A percentile compares a stretch with the other conserved stretches of the same genome.
Evolutionary conservation across 2,797 vertebrate genomes (phyloP).

Genomic region (Somateria mollissima): DNA sequence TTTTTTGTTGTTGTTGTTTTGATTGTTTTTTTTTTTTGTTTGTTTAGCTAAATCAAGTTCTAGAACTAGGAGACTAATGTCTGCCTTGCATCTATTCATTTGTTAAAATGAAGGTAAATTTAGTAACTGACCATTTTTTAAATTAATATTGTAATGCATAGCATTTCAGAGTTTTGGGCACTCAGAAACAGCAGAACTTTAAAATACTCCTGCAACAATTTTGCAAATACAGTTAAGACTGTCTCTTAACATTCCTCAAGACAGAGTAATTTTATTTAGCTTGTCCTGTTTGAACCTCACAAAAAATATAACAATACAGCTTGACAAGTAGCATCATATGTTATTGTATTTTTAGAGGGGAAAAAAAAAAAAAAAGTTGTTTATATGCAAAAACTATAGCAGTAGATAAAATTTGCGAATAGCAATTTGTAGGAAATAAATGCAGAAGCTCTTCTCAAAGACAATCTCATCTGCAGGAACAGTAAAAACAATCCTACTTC

Average conservation of each 20-base stretch:
- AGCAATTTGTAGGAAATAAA: constrained; percentile 41
- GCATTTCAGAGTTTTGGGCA: not conserved
- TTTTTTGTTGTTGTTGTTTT: not conserved
- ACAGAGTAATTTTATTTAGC: not conserved
- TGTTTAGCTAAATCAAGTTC: not conserved
- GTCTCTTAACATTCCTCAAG: not conserved
- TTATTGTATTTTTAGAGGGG: not conserved
- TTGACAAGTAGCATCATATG: not conserved
- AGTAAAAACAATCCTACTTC: constrained; percentile 14
- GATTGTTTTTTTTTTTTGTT: not conserved
- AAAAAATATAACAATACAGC: not conserved
- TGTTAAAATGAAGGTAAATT: not conserved
- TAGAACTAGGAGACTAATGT: not conserved
- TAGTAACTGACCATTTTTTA: not conserved
- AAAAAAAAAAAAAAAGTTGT: not conserved
- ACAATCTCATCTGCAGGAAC: not conserved
- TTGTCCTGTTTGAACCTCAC: not conserved
- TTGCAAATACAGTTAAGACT: not conserved
- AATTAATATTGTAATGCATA: not conserved
- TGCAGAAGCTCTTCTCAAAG: constrained; percentile 31
- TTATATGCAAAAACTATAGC: constrained; percentile 51
- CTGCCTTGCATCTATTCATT: not conserved
- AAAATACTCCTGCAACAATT: not conserved
- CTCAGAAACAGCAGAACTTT: not conserved
- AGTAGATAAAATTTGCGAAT: constrained; percentile 29